phyloP scores from a whole-genome alignment of 2,113 vertebrate species.

The Indicator indicator region DNA sequence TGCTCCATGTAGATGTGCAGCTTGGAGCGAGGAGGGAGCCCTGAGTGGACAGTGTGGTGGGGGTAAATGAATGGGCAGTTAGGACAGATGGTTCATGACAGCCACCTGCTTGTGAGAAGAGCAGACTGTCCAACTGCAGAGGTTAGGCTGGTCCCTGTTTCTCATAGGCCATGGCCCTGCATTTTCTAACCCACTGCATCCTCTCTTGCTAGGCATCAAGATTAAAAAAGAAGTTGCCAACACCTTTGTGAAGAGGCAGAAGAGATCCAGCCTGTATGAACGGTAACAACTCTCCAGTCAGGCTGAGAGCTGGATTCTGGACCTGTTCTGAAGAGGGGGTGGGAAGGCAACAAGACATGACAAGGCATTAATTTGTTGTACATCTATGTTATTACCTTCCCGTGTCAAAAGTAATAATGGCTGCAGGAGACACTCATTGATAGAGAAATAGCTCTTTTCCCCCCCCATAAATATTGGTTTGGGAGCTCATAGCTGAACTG shows the following conservation, averaged over 20 bases:
- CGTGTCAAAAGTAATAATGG: not conserved
- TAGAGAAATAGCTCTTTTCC: not conserved
- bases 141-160: not conserved
- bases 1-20: not conserved
- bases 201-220: constrained; percentile 45
- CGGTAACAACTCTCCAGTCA: constrained; percentile 31
- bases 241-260: constrained; percentile 67
- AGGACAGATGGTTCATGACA: not conserved
- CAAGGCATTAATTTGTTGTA: not conserved
- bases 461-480: not conserved
- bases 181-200: not conserved
- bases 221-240: constrained; percentile 60
- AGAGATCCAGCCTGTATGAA: constrained; percentile 57
- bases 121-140: not conserved
- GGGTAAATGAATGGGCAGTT: fast-evolving
- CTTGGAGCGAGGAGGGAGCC: not conserved
- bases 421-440: not conserved
- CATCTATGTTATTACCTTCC: not conserved
- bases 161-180: not conserved
- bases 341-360: not conserved
- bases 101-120: not conserved
- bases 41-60: not conserved
- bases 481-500: not conserved
- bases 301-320: not conserved
- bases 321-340: not conserved